Conservation (phyloP, 1,140 invertebrate species). For the Papilio xuthus region DNA sequence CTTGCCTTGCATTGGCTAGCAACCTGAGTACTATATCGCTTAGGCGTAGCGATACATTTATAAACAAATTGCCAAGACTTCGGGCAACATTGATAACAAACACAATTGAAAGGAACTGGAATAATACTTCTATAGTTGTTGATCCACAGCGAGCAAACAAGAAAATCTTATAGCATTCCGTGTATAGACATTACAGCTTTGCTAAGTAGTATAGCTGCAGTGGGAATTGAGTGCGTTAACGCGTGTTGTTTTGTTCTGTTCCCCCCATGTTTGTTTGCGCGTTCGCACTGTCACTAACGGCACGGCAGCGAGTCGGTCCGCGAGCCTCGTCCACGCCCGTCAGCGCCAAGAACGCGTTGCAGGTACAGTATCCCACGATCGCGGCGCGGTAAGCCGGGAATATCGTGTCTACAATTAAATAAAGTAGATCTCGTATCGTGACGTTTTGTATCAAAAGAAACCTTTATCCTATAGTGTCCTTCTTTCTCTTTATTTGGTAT, state of each 20-base stretch:
- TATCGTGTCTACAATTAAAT: neutral
- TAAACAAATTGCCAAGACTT: neutral
- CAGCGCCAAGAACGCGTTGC: constrained; percentile 80
- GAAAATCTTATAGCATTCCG: constrained; percentile 4
- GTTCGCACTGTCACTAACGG: constrained; percentile 77
- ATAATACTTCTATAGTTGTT: neutral
- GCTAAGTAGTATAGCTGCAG: constrained; percentile 40
- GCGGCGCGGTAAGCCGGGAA: constrained; percentile 66
- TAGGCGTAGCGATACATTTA: too few relatives aligned
- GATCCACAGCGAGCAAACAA: neutral
- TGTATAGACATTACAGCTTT: constrained; percentile 2
- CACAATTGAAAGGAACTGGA: neutral
- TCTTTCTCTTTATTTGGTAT: neutral
- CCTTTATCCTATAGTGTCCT: neutral
- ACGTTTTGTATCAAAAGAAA: neutral
- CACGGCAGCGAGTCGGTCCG: constrained; percentile 75
- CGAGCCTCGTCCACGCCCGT: constrained; percentile 79
- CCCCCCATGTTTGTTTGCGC: constrained; percentile 70
- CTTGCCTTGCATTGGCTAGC: neutral
- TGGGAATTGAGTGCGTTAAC: constrained; percentile 69
- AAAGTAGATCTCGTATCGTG: neutral
- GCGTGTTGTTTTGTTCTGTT: constrained; percentile 77
- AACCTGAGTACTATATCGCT: neutral
- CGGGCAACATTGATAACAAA: neutral
- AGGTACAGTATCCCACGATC: constrained; percentile 79